A percentile compares a stretch with the other conserved stretches of the same genome.
phyloP scores from a whole-genome alignment of 2,113 vertebrate genomes.

The Cottus gobio region DNA sequence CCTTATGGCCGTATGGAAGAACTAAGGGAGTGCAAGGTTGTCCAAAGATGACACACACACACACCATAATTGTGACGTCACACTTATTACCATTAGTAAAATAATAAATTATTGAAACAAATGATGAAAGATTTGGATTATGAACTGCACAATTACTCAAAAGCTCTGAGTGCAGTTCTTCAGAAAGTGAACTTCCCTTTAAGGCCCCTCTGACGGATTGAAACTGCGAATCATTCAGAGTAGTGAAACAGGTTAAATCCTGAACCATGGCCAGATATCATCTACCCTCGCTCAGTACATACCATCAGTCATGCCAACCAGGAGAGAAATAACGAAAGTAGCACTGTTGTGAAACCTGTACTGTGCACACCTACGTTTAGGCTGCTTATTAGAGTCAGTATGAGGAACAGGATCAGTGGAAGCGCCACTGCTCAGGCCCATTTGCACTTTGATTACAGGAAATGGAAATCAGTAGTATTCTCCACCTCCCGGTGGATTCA shows the following conservation, averaged over 20 bases:
- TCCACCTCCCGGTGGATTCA: background rate
- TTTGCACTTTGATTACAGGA: background rate
- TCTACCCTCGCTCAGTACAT: background rate
- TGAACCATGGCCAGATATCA: background rate
- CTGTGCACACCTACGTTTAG: background rate
- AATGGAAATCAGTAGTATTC: too few relatives aligned
- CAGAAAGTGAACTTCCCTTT: slow-evolving; percentile 9
- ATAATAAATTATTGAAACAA: background rate
- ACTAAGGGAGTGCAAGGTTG: background rate
- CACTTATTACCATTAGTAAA: background rate
- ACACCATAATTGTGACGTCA: background rate
- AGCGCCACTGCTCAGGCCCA: too few relatives aligned
- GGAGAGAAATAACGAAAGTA: slow-evolving; percentile 5
- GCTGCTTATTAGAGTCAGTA: background rate
- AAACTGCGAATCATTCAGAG: slow-evolving; percentile 16
- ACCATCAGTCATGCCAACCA: background rate
- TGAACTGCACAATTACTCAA: background rate
- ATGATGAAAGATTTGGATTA: background rate
- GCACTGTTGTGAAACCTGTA: background rate
- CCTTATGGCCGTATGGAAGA: background rate
- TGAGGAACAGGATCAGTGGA: background rate
- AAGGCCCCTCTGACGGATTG: background rate
- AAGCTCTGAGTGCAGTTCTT: background rate
- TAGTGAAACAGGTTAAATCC: background rate
- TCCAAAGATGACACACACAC: background rate